These are phyloP conservation scores for Pyralis farinalis DNA, from an alignment of 2,888 invertebrate genomes.

Conservation along the genomic window DNA sequence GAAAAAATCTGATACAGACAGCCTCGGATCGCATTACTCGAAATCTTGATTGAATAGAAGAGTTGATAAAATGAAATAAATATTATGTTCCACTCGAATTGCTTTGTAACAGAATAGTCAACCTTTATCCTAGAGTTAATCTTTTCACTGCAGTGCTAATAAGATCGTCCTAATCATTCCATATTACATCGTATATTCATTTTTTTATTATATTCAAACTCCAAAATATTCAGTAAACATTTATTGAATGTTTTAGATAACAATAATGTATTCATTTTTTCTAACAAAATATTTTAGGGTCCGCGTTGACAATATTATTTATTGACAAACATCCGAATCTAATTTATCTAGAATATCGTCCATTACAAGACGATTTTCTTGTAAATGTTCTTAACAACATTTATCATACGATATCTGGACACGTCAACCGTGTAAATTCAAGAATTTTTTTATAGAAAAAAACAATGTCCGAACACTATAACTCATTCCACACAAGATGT, in stretches of 20 bases:
- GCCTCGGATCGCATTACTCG: slow-evolving; percentile 31
- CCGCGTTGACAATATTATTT: background rate
- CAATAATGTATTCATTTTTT: too few species aligned
- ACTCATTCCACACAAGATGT: slow-evolving; percentile 7
- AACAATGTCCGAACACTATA: slow-evolving; percentile 1
- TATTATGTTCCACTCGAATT: background rate
- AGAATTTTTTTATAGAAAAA: slow-evolving; percentile 2
- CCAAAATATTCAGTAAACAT: too few species aligned
- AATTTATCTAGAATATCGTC: background rate
- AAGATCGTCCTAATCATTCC: too few species aligned
- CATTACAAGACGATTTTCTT: background rate
- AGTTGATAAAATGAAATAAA: background rate
- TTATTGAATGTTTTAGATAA: too few species aligned
- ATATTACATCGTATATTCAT: too few species aligned
- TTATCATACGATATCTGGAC: slow-evolving; percentile 3
- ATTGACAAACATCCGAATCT: background rate
- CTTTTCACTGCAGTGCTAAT: too few species aligned
- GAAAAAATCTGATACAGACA: slow-evolving; percentile 30
- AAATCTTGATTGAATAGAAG: slow-evolving; percentile 12
- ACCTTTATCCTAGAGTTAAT: too few species aligned
- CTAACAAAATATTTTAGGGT: too few species aligned
- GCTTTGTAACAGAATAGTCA: too few species aligned
- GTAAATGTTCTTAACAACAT: slow-evolving; percentile 2
- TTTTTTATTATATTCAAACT: too few species aligned
- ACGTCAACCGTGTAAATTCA: background rate